A percentile compares a stretch with the other conserved stretches of the same genome.
phyloP scores from a whole-genome alignment of 2,113 vertebrate species.

The Boulengeromyrus knoepffleri region DNA sequence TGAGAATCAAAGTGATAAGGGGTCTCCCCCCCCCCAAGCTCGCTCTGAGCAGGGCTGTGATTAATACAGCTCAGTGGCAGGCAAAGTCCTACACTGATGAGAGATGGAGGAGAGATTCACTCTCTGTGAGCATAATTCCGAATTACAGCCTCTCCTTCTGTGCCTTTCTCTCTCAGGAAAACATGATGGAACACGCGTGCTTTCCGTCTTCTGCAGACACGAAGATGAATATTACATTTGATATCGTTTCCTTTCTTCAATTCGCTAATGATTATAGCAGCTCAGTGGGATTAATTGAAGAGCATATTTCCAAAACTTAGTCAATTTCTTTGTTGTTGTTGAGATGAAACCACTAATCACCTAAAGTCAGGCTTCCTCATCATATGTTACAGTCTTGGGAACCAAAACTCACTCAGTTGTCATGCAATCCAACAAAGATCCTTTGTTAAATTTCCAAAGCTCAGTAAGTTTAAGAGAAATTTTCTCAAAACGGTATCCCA shows the following conservation, averaged over 20 bases:
- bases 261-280: neutral
- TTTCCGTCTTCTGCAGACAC: neutral
- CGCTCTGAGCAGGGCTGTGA: neutral
- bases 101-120: neutral
- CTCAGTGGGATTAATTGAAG: neutral
- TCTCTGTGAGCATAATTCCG: slow-evolving; percentile 17
- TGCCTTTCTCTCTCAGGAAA: neutral
- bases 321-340: neutral
- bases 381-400: too few species aligned
- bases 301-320: neutral
- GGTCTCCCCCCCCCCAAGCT: neutral
- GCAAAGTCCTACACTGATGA: neutral
- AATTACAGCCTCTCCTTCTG: neutral
- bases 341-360: neutral
- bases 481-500: neutral
- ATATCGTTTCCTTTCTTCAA: neutral
- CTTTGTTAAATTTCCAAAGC: neutral
- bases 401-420: too few species aligned
- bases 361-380: neutral
- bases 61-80: neutral
- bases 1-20: slow-evolving; percentile 8
- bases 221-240: neutral
- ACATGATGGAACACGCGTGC: neutral
- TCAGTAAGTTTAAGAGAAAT: neutral
- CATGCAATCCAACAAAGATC: too few species aligned